Conservation (phyloP, 1,140 invertebrate genomes). For the Penaeus indicus region DNA sequence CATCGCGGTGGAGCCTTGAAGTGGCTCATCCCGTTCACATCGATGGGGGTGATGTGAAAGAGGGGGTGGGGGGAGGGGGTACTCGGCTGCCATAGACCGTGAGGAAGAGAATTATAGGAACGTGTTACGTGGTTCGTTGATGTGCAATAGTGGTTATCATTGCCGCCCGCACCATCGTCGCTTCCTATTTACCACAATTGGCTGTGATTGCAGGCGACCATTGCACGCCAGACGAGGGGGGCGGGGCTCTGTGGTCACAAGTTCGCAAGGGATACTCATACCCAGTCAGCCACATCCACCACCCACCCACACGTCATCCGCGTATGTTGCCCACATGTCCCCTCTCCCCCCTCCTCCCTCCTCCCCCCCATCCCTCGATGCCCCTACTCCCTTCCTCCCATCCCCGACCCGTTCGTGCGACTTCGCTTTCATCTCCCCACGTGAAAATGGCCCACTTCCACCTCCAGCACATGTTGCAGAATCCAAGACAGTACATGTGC, state of each 20-base stretch:
- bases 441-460: background rate
- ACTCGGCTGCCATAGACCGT: background rate
- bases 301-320: background rate
- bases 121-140: slow-evolving; percentile 36
- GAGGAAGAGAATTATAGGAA: background rate
- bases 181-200: slow-evolving; percentile 63
- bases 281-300: background rate
- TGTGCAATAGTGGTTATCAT: slow-evolving; percentile 31
- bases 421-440: background rate
- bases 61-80: background rate
- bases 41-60: background rate
- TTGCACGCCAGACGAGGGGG: slow-evolving; percentile 58
- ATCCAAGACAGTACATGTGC: no score
- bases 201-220: slow-evolving; percentile 58
- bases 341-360: background rate
- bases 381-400: background rate
- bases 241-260: slow-evolving; percentile 33
- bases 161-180: slow-evolving; percentile 46
- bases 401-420: background rate
- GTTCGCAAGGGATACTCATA: slow-evolving; percentile 2
- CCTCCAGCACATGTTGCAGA: background rate
- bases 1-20: no score
- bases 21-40: no score
- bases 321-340: background rate
- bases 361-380: background rate